phyloP scores from a whole-genome alignment of 2,888 invertebrate species.

The Cerastis leucographa region DNA sequence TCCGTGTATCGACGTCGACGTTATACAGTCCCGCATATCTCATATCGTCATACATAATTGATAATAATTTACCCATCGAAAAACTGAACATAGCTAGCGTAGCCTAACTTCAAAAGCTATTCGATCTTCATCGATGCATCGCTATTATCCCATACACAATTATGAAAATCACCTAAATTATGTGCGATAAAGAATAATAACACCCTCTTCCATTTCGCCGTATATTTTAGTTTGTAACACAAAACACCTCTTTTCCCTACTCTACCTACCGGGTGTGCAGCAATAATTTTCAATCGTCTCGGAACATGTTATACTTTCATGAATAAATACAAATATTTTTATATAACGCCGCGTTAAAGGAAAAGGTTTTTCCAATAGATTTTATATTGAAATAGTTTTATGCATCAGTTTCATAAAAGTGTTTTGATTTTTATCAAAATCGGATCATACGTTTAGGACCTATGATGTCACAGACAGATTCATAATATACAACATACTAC shows the following conservation, averaged over 20 bases:
- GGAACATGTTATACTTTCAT: constrained; percentile 62
- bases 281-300: constrained; percentile 65
- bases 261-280: constrained; percentile 29
- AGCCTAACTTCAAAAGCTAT: neutral
- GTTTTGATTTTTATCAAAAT: neutral
- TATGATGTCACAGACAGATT: too few species aligned
- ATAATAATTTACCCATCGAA: neutral
- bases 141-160: neutral
- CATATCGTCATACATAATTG: too few species aligned
- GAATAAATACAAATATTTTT: constrained; percentile 64
- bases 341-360: constrained; percentile 55
- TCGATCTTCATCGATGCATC: neutral
- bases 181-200: constrained; percentile 25
- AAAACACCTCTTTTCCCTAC: constrained; percentile 47
- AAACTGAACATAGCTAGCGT: neutral
- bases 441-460: too few species aligned
- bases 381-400: constrained; percentile 38
- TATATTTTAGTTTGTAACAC: constrained; percentile 61
- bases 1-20: too few species aligned
- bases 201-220: neutral
- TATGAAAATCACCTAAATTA: neutral
- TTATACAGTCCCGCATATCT: too few species aligned
- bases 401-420: constrained; percentile 17
- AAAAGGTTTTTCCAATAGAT: constrained; percentile 43
- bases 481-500: too few species aligned